Conservation (phyloP, 2,113 vertebrate species). For the Stigmatopora argus region DNA sequence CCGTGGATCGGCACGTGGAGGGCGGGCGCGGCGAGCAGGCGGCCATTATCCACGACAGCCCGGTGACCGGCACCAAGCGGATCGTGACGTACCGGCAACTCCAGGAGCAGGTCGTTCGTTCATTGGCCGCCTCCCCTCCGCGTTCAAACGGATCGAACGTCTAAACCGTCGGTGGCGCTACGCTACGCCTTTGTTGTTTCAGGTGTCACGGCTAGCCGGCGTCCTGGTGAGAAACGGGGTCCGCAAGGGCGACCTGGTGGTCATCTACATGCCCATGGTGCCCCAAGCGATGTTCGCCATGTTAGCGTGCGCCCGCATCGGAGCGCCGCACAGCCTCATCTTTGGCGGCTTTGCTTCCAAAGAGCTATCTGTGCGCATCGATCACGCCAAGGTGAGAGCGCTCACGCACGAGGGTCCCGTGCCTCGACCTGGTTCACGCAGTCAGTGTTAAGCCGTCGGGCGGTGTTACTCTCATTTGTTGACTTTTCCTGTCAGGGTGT, state of each 20-base stretch:
- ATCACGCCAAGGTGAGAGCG: constrained; percentile 85
- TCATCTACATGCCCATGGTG: constrained; percentile 99
- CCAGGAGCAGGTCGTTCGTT: constrained; percentile 72
- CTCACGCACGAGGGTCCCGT: too few species aligned
- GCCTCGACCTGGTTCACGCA: too few species aligned
- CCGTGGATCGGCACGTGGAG: constrained; percentile 88
- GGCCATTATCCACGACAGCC: constrained; percentile 91
- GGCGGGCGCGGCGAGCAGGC: constrained; percentile 79
- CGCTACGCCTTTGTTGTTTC: neutral
- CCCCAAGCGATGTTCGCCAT: constrained; percentile 91
- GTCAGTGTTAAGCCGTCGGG: too few species aligned
- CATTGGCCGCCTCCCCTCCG: too few species aligned
- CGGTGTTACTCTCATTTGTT: too few species aligned
- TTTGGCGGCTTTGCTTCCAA: constrained; percentile 96
- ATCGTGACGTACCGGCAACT: constrained; percentile 82
- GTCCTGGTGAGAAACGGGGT: constrained; percentile 83
- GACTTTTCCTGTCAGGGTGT: too few species aligned
- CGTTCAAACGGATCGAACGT: too few species aligned
- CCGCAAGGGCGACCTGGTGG: constrained; percentile 83
- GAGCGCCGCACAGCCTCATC: constrained; percentile 93
- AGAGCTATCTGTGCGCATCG: constrained; percentile 86
- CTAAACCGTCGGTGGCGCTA: too few species aligned
- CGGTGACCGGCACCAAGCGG: constrained; percentile 82
- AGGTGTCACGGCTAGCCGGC: constrained; percentile 90
- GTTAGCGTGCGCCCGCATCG: constrained; percentile 90